Evolutionary conservation across 2,797 vertebrate genomes (phyloP).

Genomic region (Parambassis ranga): DNA sequence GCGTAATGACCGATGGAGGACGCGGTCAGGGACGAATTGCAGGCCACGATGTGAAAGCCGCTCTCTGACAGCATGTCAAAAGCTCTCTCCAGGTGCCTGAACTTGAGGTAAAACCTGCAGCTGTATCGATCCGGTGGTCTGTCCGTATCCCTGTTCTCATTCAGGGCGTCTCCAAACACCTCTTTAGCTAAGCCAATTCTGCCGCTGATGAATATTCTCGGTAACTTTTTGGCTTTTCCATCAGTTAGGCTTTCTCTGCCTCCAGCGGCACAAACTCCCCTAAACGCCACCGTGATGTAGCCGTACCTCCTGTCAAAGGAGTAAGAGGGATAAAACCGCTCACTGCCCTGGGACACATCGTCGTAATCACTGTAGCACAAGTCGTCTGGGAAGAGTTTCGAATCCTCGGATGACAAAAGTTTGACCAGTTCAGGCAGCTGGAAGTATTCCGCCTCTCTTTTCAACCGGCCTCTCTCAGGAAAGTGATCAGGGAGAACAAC

Average conservation of each 20-base stretch:
- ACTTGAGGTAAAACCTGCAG: constrained; percentile 95
- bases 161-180: constrained; percentile 96
- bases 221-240: constrained; percentile 88
- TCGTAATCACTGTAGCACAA: constrained; percentile 90
- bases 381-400: constrained; percentile 87
- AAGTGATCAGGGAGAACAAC: constrained; percentile 98
- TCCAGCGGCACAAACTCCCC: constrained; percentile 86
- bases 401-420: constrained; percentile 88
- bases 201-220: constrained; percentile 95
- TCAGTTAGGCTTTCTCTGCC: constrained; percentile 89
- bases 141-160: constrained; percentile 93
- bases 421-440: constrained; percentile 93
- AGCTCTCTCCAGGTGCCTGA: constrained; percentile 94
- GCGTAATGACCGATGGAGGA: constrained; percentile 89
- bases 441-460: constrained; percentile 96
- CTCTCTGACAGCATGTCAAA: constrained; percentile 98
- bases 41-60: constrained; percentile 98
- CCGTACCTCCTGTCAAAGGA: constrained; percentile 90
- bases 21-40: constrained; percentile 94
- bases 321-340: constrained; percentile 88
- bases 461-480: constrained; percentile 93
- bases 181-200: constrained; percentile 94
- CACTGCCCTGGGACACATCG: constrained; percentile 91
- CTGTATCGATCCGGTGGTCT: constrained; percentile 92
- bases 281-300: constrained; percentile 94